Evolutionary conservation across 2,797 vertebrate species (phyloP).

Genomic region (Echeneis naucrates): DNA sequence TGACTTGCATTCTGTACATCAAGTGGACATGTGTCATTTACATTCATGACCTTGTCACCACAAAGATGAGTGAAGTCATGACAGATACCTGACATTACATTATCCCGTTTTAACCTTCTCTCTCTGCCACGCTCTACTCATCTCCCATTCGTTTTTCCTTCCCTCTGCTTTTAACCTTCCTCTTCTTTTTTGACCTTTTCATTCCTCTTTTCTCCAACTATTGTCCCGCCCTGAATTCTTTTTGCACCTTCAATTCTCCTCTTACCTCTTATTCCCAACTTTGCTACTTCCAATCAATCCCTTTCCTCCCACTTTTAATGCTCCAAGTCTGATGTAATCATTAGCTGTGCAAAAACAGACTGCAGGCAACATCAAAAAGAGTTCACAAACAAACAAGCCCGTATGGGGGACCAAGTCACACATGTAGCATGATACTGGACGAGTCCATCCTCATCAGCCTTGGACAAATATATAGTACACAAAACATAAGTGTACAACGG

Average conservation of each 20-base stretch:
- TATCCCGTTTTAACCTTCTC: slow-evolving; percentile 80
- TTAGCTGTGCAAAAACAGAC: background rate
- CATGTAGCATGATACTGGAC: slow-evolving; percentile 7
- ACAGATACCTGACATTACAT: slow-evolving; percentile 81
- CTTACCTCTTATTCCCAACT: slow-evolving; percentile 1
- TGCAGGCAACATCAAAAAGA: background rate
- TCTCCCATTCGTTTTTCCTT: slow-evolving; percentile 55
- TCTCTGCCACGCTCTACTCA: slow-evolving; percentile 50
- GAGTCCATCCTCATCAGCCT: background rate
- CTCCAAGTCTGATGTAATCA: background rate
- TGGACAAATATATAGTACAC: too few species aligned
- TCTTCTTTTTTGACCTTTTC: slow-evolving; percentile 65
- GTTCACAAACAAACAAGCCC: background rate
- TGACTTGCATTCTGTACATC: slow-evolving; percentile 60
- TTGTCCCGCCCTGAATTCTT: slow-evolving; percentile 49
- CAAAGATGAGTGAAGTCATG: slow-evolving; percentile 79
- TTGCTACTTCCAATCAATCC: background rate
- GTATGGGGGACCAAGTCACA: slow-evolving; percentile 3
- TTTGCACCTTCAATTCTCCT: slow-evolving; percentile 23
- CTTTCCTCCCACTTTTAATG: background rate
- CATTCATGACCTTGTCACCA: slow-evolving; percentile 80
- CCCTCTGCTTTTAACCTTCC: slow-evolving; percentile 74
- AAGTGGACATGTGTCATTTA: slow-evolving; percentile 72
- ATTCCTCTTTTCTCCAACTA: slow-evolving; percentile 34
- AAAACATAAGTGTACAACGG: slow-evolving; percentile 5